Conservation (phyloP, 2,113 vertebrate genomes). For the Excalfactoria chinensis region DNA sequence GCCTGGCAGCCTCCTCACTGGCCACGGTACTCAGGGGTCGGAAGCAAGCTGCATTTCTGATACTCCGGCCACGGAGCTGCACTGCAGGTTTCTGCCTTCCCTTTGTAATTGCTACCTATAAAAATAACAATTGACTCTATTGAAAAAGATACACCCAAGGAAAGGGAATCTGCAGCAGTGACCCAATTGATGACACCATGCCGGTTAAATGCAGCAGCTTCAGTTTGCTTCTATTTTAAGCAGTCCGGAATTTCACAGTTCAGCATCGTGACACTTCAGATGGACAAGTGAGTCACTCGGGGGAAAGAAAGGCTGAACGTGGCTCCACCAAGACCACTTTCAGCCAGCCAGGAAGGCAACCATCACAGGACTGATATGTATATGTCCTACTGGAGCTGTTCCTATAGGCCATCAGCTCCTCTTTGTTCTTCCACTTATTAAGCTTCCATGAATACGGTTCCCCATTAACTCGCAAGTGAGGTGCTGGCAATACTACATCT, state of each 20-base stretch:
- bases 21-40: rapidly evolving
- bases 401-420: not conserved
- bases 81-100: not conserved
- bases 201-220: slow-evolving; percentile 49
- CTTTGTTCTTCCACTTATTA: slow-evolving; percentile 43
- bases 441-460: slow-evolving; percentile 56
- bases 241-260: not conserved
- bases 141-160: slow-evolving; percentile 7
- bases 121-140: slow-evolving; percentile 14
- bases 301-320: not conserved
- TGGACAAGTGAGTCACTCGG: not conserved
- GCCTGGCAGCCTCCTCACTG: not conserved
- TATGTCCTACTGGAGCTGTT: not conserved
- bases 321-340: not conserved
- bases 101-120: not conserved
- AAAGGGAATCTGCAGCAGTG: slow-evolving; percentile 42
- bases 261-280: not conserved
- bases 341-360: not conserved
- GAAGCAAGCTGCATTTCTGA: not conserved
- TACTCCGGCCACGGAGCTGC: not conserved
- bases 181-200: slow-evolving; percentile 7
- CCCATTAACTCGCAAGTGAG: slow-evolving; percentile 48
- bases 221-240: slow-evolving; percentile 10
- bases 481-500: slow-evolving; percentile 46
- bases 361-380: not conserved